Base-by-base conservation (phyloP, 2,797 vertebrate species). In the Chrysocyon brachyurus region DNA sequence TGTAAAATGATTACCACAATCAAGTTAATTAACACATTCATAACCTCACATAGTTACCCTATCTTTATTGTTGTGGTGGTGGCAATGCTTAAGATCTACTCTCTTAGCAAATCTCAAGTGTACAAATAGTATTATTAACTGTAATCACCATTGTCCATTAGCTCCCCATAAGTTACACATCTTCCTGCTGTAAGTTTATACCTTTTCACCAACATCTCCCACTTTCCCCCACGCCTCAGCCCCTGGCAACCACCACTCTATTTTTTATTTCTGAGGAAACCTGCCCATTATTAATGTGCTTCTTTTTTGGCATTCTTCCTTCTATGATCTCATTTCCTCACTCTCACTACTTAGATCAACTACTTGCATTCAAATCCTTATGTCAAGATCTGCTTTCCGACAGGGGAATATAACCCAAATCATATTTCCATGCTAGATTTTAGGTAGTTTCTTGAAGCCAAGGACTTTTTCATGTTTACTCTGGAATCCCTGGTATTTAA, bases 331-430 rank as follows among this genome's bases (percentile, higher is more conserved):
- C 19, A 68, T 8, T 88, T 66, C 26, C 49, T 70, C 15, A 72
- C 49, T 57, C 19, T 81, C 22, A 56, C 33, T 79, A 94, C 33
- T 82, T 36, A 94, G 75, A 63, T 46, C 92, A 79, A 77, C 24
- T 56, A 28, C n/a, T 72, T 22, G 31, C 3, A 33, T 92, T 61
- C 26, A 88, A 94, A 86, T 66, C 12, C 28, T 54, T 56, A 17
- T 52, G 87, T 54, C 61, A 91, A 36, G 78, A 33, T 31, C 31
- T 97, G 33, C n/a, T 77, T 93, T 95, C 40, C n/a, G 40, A 66
- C 31, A 90, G 22, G 21, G 26, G 17, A 94, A 64, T 84, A 49
- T 0, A 56, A 73, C 61, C 56, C 54, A 77, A 82, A 21, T 5
- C 68, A 40, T 56, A 81, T 57, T 73, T 89, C 21, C 64, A 40